These are phyloP conservation scores for Orthonevra nobilis DNA, from an alignment of 2,888 invertebrate species.

Conservation along the genomic window DNA sequence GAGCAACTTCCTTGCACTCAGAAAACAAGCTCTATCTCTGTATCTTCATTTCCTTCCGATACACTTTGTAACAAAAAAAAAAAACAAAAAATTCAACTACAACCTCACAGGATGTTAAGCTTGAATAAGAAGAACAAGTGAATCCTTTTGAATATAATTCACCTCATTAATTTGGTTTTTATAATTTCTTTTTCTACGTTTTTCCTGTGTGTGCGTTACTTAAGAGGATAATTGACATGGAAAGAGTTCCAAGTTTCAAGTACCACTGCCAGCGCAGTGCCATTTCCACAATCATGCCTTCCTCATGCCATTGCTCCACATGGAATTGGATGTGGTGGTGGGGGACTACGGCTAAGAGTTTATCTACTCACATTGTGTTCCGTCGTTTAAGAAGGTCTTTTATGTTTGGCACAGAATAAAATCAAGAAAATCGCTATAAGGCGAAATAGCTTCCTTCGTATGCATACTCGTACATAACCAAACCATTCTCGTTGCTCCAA, in stretches of 20 bases:
- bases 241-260: slow-evolving; percentile 32
- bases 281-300: neutral
- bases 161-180: slow-evolving; percentile 58
- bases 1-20: slow-evolving; percentile 42
- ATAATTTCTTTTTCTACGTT: slow-evolving; percentile 28
- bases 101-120: slow-evolving; percentile 17
- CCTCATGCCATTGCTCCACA: neutral
- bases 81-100: slow-evolving; percentile 3
- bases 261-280: neutral
- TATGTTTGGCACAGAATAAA: slow-evolving; percentile 20
- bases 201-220: slow-evolving; percentile 19
- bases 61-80: neutral
- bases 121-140: slow-evolving; percentile 26
- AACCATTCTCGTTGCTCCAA: too few species aligned
- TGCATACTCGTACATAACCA: neutral
- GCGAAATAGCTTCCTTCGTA: slow-evolving; percentile 7
- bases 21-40: slow-evolving; percentile 22
- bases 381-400: slow-evolving; percentile 32
- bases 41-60: slow-evolving; percentile 30
- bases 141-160: slow-evolving; percentile 58
- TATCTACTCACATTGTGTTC: slow-evolving; percentile 33
- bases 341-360: slow-evolving; percentile 6
- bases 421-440: neutral
- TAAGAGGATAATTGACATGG: slow-evolving; percentile 59
- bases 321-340: neutral